Base-by-base conservation (phyloP, 2,797 vertebrate species). In the Limnodromus scolopaceus region DNA sequence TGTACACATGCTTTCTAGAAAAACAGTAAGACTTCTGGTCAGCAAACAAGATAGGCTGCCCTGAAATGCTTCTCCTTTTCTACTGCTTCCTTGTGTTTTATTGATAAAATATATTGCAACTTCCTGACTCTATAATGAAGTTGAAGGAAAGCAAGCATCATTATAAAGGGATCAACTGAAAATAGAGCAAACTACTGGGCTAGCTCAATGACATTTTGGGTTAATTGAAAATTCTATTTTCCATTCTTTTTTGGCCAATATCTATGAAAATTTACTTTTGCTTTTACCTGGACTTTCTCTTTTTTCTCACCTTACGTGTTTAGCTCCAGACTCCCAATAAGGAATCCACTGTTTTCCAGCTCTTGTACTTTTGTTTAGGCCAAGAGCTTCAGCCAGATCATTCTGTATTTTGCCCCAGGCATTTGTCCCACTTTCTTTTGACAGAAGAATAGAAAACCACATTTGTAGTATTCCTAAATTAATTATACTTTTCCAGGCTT, bases 381-480 rank as follows among this genome's bases (percentile, higher is more conserved):
- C 81, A 58, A 96, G 90, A 97, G 72, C 92, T 95, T 96, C 60
- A 97, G 93, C 89, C 38, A 51, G 90, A 97, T 97, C 93, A 96
- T 95, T 97, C 94, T 58, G 43, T 91, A 89, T 88, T 97, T 95
- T 97, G 87, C 96, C 89, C 83, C 38, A 92, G 91, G 81, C 94
- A 97, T 98, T 98, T 98, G 96, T 98, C 88, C 97, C 75, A 96
- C 94, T 98, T 98, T 93, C 81, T 70, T 97, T 87, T 97, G 97
- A 97, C 97, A 97, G 96, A 98, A 97, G 97, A 98, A 97, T 95
- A 97, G 97, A 97, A 98, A 97, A 97, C 93, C 97, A 96, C 94
- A 96, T 97, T 98, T 98, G 92, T 92, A 96, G 92, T 94, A 92
- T 96, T 97, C 96, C 92, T 97, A 98, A 98, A 98, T 98, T 97